Evolutionary conservation across 2,113 vertebrate species (phyloP), one percentile per base, ranked within the genome.

Genomic region (Ceratotherium simum): DNA sequence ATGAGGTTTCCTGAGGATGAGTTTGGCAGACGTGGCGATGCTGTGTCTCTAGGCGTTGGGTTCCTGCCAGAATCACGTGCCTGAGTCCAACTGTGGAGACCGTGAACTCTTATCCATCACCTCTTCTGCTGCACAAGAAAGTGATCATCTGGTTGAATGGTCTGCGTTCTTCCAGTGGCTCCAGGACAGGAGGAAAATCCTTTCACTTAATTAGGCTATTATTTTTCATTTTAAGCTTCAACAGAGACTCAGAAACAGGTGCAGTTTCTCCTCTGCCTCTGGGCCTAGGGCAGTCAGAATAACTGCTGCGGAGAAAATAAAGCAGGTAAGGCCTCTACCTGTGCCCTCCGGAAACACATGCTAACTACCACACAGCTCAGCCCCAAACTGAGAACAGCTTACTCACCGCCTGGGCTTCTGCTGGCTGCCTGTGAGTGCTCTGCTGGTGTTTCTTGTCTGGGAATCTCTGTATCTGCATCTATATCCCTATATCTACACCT

Each of bases 201-300:
- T 80, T 31, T 36, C 17, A 56, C 93, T 98, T 96, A 94, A 80
- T 95, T 88, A 67, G 93, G 33, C 62, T 98, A 86, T 89, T 78
- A 69, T 90, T 98, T 98, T 98, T 65, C 12, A 65, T 97, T 96
- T 96, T 85, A 95, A 98, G 48, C 14, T 97, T 98, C 95, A 97
- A 27, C 60, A 48, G 84, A 73, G 21, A 95, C 54, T 90, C 17
- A 16, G 87, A 82, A 88, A 96, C 39, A 83, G 84, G 39, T 76
- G 91, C 70, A 95, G 46, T 46, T 96, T 58, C 62, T 78, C 83
- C 95, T 67, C 72, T 96, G 60, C 76, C 72, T 96, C 73, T 67
- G 46, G 94, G 81, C 51, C 64, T n/a, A 48, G 56, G 91, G 79
- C 92, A 97, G 96, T 85, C 51, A 39, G 93, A 93, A 58, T 1